phyloP scores from a whole-genome alignment of 2,113 vertebrate species.

The Alces alces region DNA sequence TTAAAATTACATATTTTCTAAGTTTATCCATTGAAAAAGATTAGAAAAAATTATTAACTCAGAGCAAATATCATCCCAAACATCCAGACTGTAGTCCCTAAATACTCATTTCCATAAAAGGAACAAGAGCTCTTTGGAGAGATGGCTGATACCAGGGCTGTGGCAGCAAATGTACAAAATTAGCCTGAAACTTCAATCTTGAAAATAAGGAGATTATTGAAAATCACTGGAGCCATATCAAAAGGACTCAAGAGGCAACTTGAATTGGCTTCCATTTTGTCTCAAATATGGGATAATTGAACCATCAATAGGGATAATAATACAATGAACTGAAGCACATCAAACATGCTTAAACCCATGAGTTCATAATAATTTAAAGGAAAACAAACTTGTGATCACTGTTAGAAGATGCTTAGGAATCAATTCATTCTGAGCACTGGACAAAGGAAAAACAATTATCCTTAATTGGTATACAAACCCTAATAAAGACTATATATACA shows the following conservation, averaged over 20 bases:
- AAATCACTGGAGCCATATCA: neutral
- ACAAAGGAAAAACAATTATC: neutral
- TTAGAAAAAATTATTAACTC: neutral
- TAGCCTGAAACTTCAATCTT: neutral
- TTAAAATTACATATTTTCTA: neutral
- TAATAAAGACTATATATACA: neutral
- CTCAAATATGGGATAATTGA: neutral
- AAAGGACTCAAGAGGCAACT: neutral
- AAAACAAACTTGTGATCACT: neutral
- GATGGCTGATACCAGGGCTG: neutral
- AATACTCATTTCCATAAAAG: neutral
- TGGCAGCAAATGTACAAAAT: neutral
- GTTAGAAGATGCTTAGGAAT: neutral
- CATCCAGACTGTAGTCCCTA: neutral
- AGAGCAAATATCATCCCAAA: neutral
- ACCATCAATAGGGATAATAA: neutral
- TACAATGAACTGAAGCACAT: neutral
- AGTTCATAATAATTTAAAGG: neutral
- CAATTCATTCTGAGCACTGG: neutral
- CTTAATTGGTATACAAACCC: neutral
- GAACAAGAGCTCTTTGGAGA: neutral
- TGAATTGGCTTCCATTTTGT: neutral
- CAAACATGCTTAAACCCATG: neutral
- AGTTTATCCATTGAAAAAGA: neutral
- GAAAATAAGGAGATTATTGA: neutral